Base-by-base conservation (phyloP, 2,797 vertebrate genomes). In the Cyprinodon diabolis region DNA sequence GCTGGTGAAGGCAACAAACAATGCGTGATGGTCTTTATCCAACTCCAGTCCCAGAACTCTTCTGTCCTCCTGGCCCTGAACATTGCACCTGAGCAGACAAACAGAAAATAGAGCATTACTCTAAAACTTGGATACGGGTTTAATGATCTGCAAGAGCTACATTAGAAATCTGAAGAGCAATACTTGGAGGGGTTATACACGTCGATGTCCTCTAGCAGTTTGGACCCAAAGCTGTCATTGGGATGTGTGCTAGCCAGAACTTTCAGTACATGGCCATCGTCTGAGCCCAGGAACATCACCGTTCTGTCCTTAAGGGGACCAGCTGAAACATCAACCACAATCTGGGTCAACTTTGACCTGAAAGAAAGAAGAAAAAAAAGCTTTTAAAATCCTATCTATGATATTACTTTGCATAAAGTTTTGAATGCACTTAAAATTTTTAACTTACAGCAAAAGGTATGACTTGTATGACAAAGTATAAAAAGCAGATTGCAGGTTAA, bases 141-240 rank as follows among this genome's bases (percentile, higher is more conserved):
- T 52, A 12, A 37, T 4, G 1, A 30, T 12, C 51, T 40, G 40
- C 14, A 2, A 40, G 3, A 6, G 15, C 40, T 23, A 55, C 62
- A 2, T 13, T 23, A 23, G n/a, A 63, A 69, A 43, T 4, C 19
- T 25, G 13, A 60, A 60, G 12, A 43, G 17, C 55, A 70, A 11
- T 37, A 95, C 98, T 95, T 97, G 82, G 95, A 94, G 1, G 95
- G 96, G 89, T 96, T 96, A 92, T 96, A 98, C 6, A 97, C 96
- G 56, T 96, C 93, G 69, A 99, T 97, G 85, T 98, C 97, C 94
- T 99, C 98, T 93, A 99, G 95, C 71, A 99, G 95, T 30, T 95
- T 79, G 0, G 97, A 96, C 71, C 95, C 92, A 66, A 94, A 95
- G 91, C 96, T 89, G 88, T 95, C 93, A 78, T 95, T 96, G 74